Percentiles rank a stretch among this genome's conserved stretches.
Conservation (phyloP, 2,113 vertebrate genomes). For the Calcarius ornatus region DNA sequence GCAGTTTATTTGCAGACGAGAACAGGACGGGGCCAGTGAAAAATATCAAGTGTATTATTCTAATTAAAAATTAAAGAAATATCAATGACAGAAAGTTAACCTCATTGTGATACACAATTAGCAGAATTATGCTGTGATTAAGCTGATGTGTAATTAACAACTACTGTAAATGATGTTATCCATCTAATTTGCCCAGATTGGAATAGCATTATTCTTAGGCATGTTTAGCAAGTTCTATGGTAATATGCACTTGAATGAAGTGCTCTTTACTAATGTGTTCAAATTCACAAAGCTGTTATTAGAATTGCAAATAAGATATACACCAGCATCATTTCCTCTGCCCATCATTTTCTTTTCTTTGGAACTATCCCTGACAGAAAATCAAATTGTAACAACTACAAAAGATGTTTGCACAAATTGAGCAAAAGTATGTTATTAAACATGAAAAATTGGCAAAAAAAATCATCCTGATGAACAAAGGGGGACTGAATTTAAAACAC, state of each 20-base stretch:
- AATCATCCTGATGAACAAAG: not conserved
- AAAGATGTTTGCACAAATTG: conserved; percentile 2
- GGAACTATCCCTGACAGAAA: conserved; percentile 5
- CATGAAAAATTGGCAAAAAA: not conserved
- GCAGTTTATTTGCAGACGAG: no score
- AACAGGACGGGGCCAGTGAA: no score
- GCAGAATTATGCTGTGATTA: not conserved
- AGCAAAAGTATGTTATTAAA: conserved; percentile 17
- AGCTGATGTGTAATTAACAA: conserved; percentile 30
- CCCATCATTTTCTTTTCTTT: conserved; percentile 1
- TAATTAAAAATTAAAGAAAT: conserved; percentile 16
- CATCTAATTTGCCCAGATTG: not conserved
- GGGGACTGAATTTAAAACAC: not conserved
- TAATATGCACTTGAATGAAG: conserved; percentile 51
- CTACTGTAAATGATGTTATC: not conserved
- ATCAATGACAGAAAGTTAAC: conserved; percentile 8
- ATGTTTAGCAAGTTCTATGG: not conserved
- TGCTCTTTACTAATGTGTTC: conserved; percentile 28
- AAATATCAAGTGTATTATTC: not conserved
- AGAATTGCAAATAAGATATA: conserved; percentile 46
- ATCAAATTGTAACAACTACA: conserved; percentile 19
- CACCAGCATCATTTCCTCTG: not conserved
- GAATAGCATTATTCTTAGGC: not conserved
- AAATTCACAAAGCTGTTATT: conserved; percentile 30
- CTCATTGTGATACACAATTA: conserved; percentile 12